Evolutionary conservation across 2,113 vertebrate species (phyloP).

Genomic region (Gymnobelideus leadbeateri): DNA sequence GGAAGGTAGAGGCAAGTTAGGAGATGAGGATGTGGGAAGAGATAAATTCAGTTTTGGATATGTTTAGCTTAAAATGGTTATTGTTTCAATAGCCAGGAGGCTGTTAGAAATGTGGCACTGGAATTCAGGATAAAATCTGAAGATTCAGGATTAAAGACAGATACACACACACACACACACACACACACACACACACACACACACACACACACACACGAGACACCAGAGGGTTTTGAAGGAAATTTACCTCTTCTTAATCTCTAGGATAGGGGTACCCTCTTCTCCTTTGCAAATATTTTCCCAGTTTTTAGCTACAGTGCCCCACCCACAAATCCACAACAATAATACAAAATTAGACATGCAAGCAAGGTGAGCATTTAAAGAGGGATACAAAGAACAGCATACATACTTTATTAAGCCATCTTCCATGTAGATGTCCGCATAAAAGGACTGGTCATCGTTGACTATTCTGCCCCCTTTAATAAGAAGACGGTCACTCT

Average conservation of each 20-base stretch:
- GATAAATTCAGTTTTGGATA: neutral
- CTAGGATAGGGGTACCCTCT: neutral
- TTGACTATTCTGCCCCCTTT: conserved; percentile 98
- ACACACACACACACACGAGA: too few species aligned
- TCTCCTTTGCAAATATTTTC: neutral
- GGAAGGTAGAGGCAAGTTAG: neutral
- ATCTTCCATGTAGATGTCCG: conserved; percentile 99
- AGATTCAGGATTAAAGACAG: neutral
- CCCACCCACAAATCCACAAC: neutral
- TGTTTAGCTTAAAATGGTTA: neutral
- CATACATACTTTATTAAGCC: conserved; percentile 96
- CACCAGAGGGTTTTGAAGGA: neutral
- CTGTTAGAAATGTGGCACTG: neutral
- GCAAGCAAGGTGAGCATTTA: neutral
- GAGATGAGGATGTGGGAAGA: neutral
- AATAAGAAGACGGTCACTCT: conserved; percentile 97
- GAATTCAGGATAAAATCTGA: neutral
- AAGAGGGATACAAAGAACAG: conserved; percentile 8
- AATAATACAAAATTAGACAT: neutral
- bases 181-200: too few species aligned
- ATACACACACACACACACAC: too few species aligned
- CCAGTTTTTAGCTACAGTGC: neutral
- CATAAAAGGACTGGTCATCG: conserved; percentile 97
- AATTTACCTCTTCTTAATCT: neutral
- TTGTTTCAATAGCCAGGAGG: neutral